Evolutionary conservation across 2,797 vertebrate species (phyloP).

Genomic region (Heterohyrax brucei): DNA sequence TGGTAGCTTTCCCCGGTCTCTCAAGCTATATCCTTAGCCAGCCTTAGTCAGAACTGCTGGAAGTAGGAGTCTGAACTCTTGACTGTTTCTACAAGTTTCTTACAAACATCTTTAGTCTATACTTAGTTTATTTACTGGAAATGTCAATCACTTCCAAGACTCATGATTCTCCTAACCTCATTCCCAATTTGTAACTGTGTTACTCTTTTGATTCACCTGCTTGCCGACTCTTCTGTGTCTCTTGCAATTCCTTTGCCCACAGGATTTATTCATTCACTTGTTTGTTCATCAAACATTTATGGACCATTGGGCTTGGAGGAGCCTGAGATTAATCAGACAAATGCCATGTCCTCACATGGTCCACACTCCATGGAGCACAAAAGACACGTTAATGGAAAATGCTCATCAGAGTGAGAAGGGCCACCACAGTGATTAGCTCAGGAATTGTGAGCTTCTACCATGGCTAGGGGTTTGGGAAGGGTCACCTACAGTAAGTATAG

Average conservation of each 20-base stretch:
- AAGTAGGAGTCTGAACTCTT: background rate
- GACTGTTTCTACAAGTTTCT: background rate
- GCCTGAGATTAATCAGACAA: conserved; percentile 3
- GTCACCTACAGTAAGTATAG: background rate
- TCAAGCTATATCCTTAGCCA: background rate
- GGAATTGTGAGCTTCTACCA: background rate
- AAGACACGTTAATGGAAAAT: background rate
- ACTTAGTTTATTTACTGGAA: background rate
- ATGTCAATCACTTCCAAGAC: background rate
- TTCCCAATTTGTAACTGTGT: background rate
- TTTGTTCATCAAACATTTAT: conserved; percentile 46
- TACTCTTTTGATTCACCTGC: background rate
- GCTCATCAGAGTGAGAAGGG: background rate
- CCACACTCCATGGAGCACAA: background rate
- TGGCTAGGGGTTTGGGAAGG: background rate
- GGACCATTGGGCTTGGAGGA: background rate
- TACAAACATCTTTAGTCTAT: background rate
- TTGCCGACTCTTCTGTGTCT: background rate
- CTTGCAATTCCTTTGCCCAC: background rate
- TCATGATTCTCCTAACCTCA: rapidly evolving
- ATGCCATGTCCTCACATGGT: background rate
- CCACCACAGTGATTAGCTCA: background rate
- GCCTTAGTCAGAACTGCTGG: background rate
- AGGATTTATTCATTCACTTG: background rate
- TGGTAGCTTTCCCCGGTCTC: background rate